phyloP scores from a whole-genome alignment of 2,888 invertebrate genomes.

The Fabriciana adippe region DNA sequence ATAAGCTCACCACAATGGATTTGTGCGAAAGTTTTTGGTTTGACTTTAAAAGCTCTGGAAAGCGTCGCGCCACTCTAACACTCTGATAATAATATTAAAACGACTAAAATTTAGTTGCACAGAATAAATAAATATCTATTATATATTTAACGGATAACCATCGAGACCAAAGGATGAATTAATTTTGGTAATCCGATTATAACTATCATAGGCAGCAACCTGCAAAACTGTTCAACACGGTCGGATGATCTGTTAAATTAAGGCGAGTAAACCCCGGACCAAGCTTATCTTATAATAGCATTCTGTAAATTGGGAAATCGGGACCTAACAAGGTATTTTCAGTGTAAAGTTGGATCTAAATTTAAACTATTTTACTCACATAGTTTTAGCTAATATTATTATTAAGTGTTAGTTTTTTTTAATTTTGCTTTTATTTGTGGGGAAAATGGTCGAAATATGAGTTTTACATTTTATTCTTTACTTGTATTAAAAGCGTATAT shows the following conservation, averaged over 20 bases:
- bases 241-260: constrained; percentile 15
- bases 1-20: not conserved
- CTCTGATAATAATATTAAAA: not conserved
- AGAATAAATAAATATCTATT: not conserved
- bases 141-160: not conserved
- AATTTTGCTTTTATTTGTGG: too few relatives aligned
- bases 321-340: constrained; percentile 3
- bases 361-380: not conserved
- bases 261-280: constrained; percentile 2
- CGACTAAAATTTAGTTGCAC: not conserved
- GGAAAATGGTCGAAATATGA: too few relatives aligned
- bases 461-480: too few relatives aligned
- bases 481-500: too few relatives aligned
- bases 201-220: constrained; percentile 57
- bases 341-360: not conserved
- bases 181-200: constrained; percentile 67
- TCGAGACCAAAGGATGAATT: constrained; percentile 43
- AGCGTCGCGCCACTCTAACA: not conserved
- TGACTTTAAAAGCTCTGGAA: not conserved
- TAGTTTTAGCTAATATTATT: too few relatives aligned
- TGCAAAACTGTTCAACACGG: constrained; percentile 53
- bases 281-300: constrained; percentile 12
- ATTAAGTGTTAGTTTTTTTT: too few relatives aligned
- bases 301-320: constrained; percentile 8
- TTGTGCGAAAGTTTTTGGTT: not conserved